A percentile compares a stretch with the other conserved stretches of the same genome.
Conservation (phyloP, 2,113 vertebrate genomes). For the Tragelaphus buxtoni region DNA sequence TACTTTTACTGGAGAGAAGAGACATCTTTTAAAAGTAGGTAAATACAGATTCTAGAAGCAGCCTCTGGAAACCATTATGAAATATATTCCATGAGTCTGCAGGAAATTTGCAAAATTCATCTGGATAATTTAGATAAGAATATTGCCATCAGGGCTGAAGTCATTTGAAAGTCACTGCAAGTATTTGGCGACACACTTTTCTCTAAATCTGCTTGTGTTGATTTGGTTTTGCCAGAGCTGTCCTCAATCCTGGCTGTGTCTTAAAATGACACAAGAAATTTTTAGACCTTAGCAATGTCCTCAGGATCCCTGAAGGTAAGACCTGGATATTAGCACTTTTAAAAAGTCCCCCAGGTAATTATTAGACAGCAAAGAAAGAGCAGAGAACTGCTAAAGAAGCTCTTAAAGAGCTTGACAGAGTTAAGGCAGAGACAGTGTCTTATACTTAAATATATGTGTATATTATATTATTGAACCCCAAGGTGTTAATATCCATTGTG, state of each 20-base stretch:
- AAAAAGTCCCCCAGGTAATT: neutral
- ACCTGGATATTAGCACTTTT: neutral
- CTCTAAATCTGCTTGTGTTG: neutral
- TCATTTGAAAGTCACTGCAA: neutral
- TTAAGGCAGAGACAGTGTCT: neutral
- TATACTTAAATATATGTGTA: neutral
- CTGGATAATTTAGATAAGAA: neutral
- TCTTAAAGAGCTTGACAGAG: neutral
- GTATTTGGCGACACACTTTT: neutral
- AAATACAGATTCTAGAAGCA: neutral
- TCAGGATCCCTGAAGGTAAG: neutral
- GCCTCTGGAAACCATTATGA: neutral
- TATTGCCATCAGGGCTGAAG: neutral
- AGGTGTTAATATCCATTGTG: neutral
- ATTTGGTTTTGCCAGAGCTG: neutral
- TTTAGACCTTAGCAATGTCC: neutral
- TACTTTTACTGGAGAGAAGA: neutral
- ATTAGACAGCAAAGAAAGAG: neutral
- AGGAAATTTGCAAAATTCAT: neutral
- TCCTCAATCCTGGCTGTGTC: neutral
- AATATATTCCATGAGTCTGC: neutral
- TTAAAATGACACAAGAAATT: neutral
- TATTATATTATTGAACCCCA: neutral
- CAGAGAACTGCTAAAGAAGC: neutral
- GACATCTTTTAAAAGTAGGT: neutral